Conservation (phyloP, 92 coral and sea anemone species). For the Diadumene lineata region DNA sequence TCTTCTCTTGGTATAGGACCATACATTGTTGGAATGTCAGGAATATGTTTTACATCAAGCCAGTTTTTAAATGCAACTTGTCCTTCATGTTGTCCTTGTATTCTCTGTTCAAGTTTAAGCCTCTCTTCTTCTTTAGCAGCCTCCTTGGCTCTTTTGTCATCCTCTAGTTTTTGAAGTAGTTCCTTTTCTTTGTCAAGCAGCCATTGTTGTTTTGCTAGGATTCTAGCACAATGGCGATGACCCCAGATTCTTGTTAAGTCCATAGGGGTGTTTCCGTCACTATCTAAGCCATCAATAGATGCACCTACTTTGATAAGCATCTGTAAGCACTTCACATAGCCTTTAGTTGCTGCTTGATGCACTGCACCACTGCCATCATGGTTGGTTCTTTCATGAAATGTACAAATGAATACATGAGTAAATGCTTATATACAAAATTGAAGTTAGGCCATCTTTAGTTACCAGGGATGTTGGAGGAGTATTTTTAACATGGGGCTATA, state of each 20-base stretch:
- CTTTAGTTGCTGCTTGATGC: constrained; percentile 92
- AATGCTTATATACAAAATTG: no score
- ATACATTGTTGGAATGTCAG: constrained; percentile 82
- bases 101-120: constrained; percentile 47
- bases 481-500: no score
- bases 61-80: constrained; percentile 84
- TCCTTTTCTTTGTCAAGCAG: constrained; percentile 82
- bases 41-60: constrained; percentile 67
- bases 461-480: no score
- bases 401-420: no score
- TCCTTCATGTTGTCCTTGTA: constrained; percentile 72
- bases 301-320: constrained; percentile 78
- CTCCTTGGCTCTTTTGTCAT: constrained; percentile 58
- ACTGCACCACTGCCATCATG: constrained; percentile 80
- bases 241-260: constrained; percentile 94
- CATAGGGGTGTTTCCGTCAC: constrained; percentile 82
- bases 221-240: constrained; percentile 85
- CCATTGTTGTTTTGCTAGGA: constrained; percentile 91
- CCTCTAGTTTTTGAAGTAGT: constrained; percentile 53
- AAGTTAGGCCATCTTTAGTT: no score
- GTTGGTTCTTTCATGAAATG: no score
- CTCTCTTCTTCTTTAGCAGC: constrained; percentile 74
- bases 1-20: constrained; percentile 83
- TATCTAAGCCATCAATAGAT: constrained; percentile 64
- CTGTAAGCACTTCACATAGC: constrained; percentile 84